Conservation (phyloP, 2,113 vertebrate genomes). For the Psammodynastes pulverulentus region DNA sequence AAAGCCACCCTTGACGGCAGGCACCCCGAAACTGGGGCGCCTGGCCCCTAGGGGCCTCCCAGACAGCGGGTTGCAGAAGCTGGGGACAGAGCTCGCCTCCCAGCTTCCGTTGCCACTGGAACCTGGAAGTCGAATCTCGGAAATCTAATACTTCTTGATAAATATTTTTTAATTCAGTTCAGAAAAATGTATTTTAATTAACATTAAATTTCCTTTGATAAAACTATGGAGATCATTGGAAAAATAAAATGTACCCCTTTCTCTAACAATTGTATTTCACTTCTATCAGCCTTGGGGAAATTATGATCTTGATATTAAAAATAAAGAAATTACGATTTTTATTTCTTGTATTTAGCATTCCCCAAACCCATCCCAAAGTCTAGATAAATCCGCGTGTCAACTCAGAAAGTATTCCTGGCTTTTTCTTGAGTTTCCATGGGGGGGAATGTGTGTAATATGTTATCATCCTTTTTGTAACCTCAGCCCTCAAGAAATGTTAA, state of each 20-base stretch:
- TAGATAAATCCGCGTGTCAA: not conserved
- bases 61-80: too few species aligned
- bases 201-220: not conserved
- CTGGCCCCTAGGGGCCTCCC: too few species aligned
- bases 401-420: too few species aligned
- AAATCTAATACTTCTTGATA: not conserved
- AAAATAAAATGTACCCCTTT: not conserved
- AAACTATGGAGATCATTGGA: not conserved
- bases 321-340: not conserved
- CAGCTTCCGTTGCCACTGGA: too few species aligned
- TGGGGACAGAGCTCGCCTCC: too few species aligned
- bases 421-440: too few species aligned
- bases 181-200: not conserved
- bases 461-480: not conserved
- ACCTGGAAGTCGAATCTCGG: too few species aligned
- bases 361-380: not conserved
- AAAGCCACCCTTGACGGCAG: too few species aligned
- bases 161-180: not conserved
- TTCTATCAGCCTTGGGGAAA: not conserved
- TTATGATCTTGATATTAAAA: not conserved
- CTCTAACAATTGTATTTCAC: not conserved
- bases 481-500: not conserved
- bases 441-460: not conserved
- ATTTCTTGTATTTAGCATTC: not conserved
- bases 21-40: too few species aligned